phyloP scores from a whole-genome alignment of 1,140 invertebrate species.

The Forficula auricularia region DNA sequence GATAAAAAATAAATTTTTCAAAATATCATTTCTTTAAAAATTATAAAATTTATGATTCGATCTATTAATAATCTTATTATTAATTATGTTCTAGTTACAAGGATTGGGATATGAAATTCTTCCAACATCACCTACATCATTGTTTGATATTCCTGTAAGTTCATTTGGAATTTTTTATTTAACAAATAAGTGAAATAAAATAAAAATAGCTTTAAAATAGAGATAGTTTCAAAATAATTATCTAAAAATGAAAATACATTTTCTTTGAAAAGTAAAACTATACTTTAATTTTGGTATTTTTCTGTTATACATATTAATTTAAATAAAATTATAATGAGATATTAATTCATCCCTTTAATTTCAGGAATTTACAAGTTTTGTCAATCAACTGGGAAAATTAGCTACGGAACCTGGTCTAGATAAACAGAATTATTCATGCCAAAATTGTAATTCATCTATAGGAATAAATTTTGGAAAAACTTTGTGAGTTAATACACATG shows the following conservation, averaged over 20 bases:
- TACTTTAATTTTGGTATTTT: slow-evolving; percentile 5
- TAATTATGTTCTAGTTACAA: slow-evolving; percentile 18
- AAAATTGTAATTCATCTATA: slow-evolving; percentile 54
- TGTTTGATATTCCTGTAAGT: slow-evolving; percentile 23
- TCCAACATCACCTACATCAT: slow-evolving; percentile 26
- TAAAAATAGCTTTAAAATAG: slow-evolving; percentile 6
- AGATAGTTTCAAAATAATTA: no score
- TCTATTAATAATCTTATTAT: neutral
- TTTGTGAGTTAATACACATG: slow-evolving; percentile 21
- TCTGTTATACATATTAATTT: slow-evolving; percentile 1
- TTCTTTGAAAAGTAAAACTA: no score
- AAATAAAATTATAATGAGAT: neutral
- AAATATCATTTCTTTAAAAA: no score
- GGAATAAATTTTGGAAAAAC: slow-evolving; percentile 53
- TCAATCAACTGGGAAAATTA: slow-evolving; percentile 47
- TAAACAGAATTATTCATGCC: slow-evolving; percentile 72
- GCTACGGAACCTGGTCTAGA: slow-evolving; percentile 68
- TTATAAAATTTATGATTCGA: no score
- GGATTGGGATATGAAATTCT: slow-evolving; percentile 36
- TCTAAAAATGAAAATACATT: no score
- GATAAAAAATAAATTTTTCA: no score
- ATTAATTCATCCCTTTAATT: slow-evolving; percentile 1
- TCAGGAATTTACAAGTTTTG: slow-evolving; percentile 26
- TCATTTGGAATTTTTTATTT: no score
- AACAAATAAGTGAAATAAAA: neutral